Evolutionary conservation across 2,888 invertebrate genomes (phyloP), one percentile per base, ranked within the genome.

Genomic region (Leptura quadrifasciata): DNA sequence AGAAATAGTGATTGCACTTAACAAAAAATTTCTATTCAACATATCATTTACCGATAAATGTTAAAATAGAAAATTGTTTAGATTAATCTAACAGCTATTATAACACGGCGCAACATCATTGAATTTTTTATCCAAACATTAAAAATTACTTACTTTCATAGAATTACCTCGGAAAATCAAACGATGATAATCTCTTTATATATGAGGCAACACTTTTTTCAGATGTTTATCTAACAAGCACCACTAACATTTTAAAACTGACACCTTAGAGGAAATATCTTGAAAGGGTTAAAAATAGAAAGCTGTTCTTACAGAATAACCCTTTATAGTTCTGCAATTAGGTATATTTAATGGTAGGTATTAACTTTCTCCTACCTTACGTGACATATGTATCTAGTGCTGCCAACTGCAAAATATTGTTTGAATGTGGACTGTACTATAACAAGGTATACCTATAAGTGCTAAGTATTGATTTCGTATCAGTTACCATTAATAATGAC

Each of bases 201-300:
- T 24, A 24, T 20, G 21, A 58, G 24, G 17, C n/a, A 31, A n/a
- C 60, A 31, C 31, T 31, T 61, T 31, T 61, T 31, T 10, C 21
- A 17, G 9, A 17, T 27, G 8, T 27, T 18, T 57, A 69, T 20
- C 69, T 17, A 39, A 58, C 47, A 21, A 15, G 10, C 69, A 39
- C 69, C 35, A 39, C 20, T 20, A 27, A 35, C 18, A 20, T 39
- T 69, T 39, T 18, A 18, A 21, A 47, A 69, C 39, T 69, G 39
- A 69, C 69, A 69, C 69, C 58, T 68, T 58, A 18, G 15, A 55
- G 21, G 15, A 58, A 20, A 24, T 18, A 20, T 27, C 15, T 17
- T 17, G 57, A 35, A 69, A 69, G 69, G 69, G 69, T 69, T 58
- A 69, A 69, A 68, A 69, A 58, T 69, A 69, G 69, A 69, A 69